Evolutionary conservation across 2,888 invertebrate genomes (phyloP).

Genomic region (Synergus laeviventris): DNA sequence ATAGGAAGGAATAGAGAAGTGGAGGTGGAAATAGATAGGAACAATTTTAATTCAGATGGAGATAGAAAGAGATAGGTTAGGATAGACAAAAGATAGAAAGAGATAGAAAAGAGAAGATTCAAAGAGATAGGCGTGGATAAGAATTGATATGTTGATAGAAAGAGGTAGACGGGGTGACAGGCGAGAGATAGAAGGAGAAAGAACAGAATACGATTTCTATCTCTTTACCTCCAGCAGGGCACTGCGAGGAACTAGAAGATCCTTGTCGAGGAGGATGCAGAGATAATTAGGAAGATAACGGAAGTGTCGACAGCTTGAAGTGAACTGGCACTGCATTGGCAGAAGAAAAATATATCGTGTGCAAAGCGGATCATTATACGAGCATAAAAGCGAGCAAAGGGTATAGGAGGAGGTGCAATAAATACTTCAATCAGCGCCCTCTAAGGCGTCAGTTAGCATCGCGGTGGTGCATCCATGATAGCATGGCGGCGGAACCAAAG

Average conservation of each 20-base stretch:
- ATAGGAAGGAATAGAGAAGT: no score
- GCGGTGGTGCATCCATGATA: conserved; percentile 64
- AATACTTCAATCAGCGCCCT: conserved; percentile 75
- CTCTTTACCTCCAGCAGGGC: no score
- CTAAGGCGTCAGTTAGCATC: conserved; percentile 74
- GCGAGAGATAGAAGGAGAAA: no score
- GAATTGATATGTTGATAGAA: no score
- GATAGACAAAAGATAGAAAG: no score
- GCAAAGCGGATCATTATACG: conserved; percentile 73
- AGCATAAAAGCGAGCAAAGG: conserved; percentile 61
- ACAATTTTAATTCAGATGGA: no score
- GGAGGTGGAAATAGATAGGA: no score
- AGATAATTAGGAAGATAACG: conserved; percentile 36
- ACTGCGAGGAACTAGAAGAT: background rate
- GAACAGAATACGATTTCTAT: no score
- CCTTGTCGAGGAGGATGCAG: conserved; percentile 11
- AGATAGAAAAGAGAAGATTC: no score
- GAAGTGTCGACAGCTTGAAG: conserved; percentile 38
- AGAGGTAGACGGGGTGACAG: no score
- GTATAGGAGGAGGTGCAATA: conserved; percentile 64
- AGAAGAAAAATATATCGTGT: conserved; percentile 53
- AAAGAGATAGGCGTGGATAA: no score
- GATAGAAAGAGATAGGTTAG: no score
- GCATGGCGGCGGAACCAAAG: conserved; percentile 72
- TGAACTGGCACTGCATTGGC: conserved; percentile 42